A percentile compares a stretch with the other conserved stretches of the same genome.
These are phyloP conservation scores for Nephrotoma flavescens DNA, from an alignment of 2,888 invertebrate genomes.

Conservation along the genomic window DNA sequence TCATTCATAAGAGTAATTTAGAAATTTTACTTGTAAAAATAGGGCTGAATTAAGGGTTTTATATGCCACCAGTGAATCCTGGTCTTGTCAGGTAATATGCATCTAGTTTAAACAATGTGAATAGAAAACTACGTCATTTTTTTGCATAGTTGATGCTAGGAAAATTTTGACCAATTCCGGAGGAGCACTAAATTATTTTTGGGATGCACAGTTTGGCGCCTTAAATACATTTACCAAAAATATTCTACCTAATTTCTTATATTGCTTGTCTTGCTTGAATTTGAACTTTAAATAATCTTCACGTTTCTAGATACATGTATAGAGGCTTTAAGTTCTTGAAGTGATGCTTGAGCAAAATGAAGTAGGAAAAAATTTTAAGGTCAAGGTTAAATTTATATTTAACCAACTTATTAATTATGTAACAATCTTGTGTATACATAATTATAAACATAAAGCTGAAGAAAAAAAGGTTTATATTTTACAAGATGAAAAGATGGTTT, in stretches of 20 bases:
- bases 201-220: too few species aligned
- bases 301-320: not conserved
- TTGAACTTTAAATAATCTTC: not conserved
- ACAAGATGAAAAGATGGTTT: not conserved
- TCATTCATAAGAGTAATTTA: too few species aligned
- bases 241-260: not conserved
- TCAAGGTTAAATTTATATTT: not conserved
- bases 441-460: not conserved
- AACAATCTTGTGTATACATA: not conserved
- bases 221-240: not conserved
- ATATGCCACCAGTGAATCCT: too few species aligned
- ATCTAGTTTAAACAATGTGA: too few species aligned
- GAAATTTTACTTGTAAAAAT: too few species aligned
- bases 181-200: too few species aligned
- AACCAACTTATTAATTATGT: not conserved
- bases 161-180: too few species aligned
- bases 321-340: not conserved
- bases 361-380: not conserved
- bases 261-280: not conserved
- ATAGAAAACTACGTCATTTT: too few species aligned
- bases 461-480: not conserved
- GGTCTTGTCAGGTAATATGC: too few species aligned
- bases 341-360: not conserved
- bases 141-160: too few species aligned
- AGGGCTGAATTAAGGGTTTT: too few species aligned